Base-by-base conservation (phyloP, 64 coral and sea anemone species). In the Montipora foliosa region DNA sequence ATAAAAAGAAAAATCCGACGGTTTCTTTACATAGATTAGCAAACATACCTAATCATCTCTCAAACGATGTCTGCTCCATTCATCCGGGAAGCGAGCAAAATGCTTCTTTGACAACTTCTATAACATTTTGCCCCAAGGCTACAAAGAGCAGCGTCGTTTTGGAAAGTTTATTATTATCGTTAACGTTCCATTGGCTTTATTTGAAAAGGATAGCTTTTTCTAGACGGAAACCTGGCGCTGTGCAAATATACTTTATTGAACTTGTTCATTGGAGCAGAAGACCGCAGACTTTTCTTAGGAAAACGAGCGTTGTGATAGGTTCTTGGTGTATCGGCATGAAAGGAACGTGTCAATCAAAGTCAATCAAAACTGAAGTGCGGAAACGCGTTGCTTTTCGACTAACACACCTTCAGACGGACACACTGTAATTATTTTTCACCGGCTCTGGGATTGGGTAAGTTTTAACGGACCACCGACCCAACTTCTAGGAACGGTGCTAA, bases 301-400 rank as follows among this genome's bases (percentile, higher is more conserved):
- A 72, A 51, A 48, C 47, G 44, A 44, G 24, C 14, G 51, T n/a
- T 3, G 21, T 92, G 72, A 92, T 86, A 85, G 90, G 90, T 77
- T 48, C 6, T 45, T 72, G 80, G 20, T 92, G 90, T 92, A 92
- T 62, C 81, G 75, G 19, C 55, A 92, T 92, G 47, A 74, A 20
- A 92, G 52, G 90, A 92, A 92, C 85, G 90, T 92, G 90, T 92
- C 90, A 92, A 92, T 92, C 90, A 92, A 66, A 45, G 68, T 47
- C 66, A 82, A 61, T 61, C 55, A 61, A 58, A 21, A 71, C 44
- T 71, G 66, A 71, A 70, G 82, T 50, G 49, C 82, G 82, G 82
- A 86, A 71, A 86, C 62, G 82, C 66, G 62, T 86, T 59, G 82
- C 82, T 15, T 85, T 59, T 49, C 21, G 44, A 50, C 44, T 49